Conservation (phyloP, 2,797 vertebrate genomes). For the Gymnothorax reevesii region DNA sequence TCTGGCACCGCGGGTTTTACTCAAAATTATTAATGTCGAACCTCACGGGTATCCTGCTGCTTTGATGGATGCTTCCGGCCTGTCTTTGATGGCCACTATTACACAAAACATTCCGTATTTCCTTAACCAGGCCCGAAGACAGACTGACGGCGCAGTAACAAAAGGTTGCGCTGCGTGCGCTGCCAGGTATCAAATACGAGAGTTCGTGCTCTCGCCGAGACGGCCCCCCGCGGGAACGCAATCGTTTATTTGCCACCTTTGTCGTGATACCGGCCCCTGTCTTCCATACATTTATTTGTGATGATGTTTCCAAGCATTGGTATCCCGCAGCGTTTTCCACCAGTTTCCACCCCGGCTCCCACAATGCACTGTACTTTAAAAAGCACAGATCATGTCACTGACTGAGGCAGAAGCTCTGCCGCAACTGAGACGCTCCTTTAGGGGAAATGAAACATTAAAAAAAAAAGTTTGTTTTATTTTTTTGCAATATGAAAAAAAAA, state of each 20-base stretch:
- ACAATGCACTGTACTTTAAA: background rate
- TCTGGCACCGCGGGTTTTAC: constrained; percentile 45
- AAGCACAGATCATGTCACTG: background rate
- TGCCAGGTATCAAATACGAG: background rate
- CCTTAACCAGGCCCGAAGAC: background rate
- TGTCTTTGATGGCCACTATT: background rate
- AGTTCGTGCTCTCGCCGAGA: background rate
- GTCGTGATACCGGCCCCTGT: background rate
- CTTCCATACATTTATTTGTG: background rate
- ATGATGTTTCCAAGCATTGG: background rate
- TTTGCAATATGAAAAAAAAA: background rate
- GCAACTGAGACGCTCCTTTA: background rate
- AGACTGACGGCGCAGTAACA: background rate
- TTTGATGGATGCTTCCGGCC: background rate
- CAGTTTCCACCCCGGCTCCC: background rate
- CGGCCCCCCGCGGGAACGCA: background rate
- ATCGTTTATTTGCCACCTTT: background rate
- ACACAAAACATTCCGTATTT: background rate
- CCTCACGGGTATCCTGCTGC: constrained; percentile 30
- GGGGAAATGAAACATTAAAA: background rate
- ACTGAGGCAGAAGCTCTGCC: background rate
- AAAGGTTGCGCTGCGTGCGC: background rate
- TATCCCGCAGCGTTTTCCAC: background rate
- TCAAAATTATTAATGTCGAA: constrained; percentile 48
- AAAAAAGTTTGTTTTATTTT: background rate